A percentile compares a stretch with the other conserved stretches of the same genome.
These are phyloP conservation scores for Sesamia inferens DNA, from an alignment of 2,888 invertebrate genomes.

Conservation along the genomic window DNA sequence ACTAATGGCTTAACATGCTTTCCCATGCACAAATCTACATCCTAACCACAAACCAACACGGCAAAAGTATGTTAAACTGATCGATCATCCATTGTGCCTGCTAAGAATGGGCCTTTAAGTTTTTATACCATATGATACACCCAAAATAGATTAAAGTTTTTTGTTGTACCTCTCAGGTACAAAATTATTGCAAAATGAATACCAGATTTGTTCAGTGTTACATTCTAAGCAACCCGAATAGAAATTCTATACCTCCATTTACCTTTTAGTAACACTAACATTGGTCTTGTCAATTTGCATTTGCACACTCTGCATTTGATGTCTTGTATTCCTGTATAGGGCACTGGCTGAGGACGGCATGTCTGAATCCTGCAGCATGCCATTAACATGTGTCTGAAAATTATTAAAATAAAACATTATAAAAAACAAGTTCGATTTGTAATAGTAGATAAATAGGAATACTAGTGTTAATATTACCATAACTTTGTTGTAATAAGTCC, in stretches of 20 bases:
- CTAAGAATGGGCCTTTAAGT: too few relatives aligned
- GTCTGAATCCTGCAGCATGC: slow-evolving; percentile 86
- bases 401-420: slow-evolving; percentile 2
- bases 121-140: too few relatives aligned
- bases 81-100: too few relatives aligned
- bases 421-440: background rate
- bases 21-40: too few relatives aligned
- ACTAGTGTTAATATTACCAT: slow-evolving; percentile 84
- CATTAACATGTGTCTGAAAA: slow-evolving; percentile 87
- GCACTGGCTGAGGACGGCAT: slow-evolving; percentile 88
- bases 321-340: slow-evolving; percentile 79
- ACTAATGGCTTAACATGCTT: too few relatives aligned
- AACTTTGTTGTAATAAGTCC: slow-evolving; percentile 93
- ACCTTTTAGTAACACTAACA: slow-evolving; percentile 87
- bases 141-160: too few relatives aligned
- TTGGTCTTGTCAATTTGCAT: slow-evolving; percentile 87
- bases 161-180: too few relatives aligned
- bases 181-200: too few relatives aligned
- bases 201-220: background rate
- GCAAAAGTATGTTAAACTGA: too few relatives aligned
- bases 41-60: too few relatives aligned
- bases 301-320: slow-evolving; percentile 79
- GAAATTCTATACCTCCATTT: slow-evolving; percentile 25
- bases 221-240: background rate
- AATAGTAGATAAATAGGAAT: background rate